These are phyloP conservation scores for Drosophila macrospina DNA, from an alignment of 2,888 invertebrate species.

Conservation along the genomic window DNA sequence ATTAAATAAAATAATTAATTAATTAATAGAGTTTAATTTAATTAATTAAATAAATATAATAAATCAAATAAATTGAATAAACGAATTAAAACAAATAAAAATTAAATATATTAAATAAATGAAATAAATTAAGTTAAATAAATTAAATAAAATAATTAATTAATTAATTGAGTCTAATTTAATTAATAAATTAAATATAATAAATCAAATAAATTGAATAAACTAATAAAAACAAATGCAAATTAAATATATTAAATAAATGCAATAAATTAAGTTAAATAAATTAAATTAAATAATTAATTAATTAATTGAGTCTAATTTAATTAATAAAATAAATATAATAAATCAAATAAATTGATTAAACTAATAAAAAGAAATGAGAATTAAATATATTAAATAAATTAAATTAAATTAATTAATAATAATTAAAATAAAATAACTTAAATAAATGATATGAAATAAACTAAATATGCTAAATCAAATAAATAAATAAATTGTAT, in stretches of 20 bases:
- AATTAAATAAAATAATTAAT: background rate
- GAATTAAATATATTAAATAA: no score
- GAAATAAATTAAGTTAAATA: no score
- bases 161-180: background rate
- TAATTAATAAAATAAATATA: no score
- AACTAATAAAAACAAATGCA: background rate
- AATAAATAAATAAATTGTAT: no score
- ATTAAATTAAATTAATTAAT: no score
- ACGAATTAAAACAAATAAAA: background rate
- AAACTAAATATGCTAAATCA: no score
- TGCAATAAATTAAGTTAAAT: no score
- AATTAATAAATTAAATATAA: no score
- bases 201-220: background rate
- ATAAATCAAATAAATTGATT: background rate
- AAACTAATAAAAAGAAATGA: background rate
- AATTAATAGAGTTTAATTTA: background rate
- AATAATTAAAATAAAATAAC: background rate
- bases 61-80: background rate
- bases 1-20: background rate
- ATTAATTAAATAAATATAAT: no score
- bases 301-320: background rate
- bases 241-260: no score
- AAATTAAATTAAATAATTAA: background rate
- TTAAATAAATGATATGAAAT: background rate
- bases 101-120: no score